Percentiles rank a stretch among this genome's conserved stretches.
phyloP scores from a whole-genome alignment of 2,113 vertebrate genomes.

The Phaethon lepturus region DNA sequence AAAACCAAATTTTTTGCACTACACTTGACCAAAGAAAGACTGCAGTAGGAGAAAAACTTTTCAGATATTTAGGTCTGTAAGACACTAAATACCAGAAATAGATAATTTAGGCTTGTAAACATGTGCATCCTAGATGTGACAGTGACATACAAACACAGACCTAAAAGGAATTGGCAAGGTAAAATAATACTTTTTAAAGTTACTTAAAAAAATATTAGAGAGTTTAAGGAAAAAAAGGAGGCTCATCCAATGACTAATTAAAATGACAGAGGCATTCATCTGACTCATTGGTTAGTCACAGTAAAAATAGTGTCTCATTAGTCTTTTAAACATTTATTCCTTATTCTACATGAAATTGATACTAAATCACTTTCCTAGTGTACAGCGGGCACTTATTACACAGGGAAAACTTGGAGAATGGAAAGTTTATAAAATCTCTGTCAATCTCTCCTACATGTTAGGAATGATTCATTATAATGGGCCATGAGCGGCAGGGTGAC shows the following conservation, averaged over 20 bases:
- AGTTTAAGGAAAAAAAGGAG: slow-evolving; percentile 13
- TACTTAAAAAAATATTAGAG: slow-evolving; percentile 27
- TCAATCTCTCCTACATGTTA: slow-evolving; percentile 75
- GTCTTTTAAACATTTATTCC: slow-evolving; percentile 76
- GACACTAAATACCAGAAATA: background rate
- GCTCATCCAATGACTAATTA: slow-evolving; percentile 70
- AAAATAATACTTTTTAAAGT: slow-evolving; percentile 10
- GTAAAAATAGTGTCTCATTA: slow-evolving; percentile 79
- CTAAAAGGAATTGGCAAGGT: background rate
- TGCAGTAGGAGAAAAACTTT: background rate
- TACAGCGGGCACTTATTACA: slow-evolving; percentile 70
- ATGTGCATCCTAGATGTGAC: background rate
- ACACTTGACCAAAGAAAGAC: background rate
- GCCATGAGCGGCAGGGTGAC: slow-evolving; percentile 53
- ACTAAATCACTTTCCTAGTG: slow-evolving; percentile 76
- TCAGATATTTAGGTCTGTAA: background rate
- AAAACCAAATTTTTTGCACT: background rate
- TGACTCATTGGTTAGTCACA: slow-evolving; percentile 71
- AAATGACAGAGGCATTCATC: slow-evolving; percentile 68
- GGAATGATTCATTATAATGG: slow-evolving; percentile 77
- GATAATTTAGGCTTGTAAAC: background rate
- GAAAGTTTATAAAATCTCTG: slow-evolving; percentile 79
- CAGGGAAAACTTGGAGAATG: slow-evolving; percentile 65
- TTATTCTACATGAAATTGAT: slow-evolving; percentile 76
- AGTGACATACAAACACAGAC: background rate